These are phyloP conservation scores for Rousettus madagascariensis DNA, from an alignment of 2,797 vertebrate genomes.

Conservation along the genomic window DNA sequence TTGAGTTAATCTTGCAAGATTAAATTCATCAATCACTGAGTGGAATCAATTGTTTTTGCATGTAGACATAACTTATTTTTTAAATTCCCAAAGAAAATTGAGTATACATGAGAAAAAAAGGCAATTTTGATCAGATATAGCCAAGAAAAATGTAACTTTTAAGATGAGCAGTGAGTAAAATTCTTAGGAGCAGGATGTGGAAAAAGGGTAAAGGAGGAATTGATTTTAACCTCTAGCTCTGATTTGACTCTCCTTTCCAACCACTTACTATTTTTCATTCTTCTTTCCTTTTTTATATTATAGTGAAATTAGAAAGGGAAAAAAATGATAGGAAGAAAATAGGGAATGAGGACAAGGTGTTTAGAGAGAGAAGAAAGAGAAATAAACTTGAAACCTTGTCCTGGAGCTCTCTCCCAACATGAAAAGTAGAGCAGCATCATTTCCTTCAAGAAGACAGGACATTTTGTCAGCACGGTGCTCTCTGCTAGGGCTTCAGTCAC, in stretches of 20 bases:
- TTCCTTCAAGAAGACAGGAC: neutral
- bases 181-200: neutral
- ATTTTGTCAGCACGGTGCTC: neutral
- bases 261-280: neutral
- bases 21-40: neutral
- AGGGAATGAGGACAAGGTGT: neutral
- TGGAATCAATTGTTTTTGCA: neutral
- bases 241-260: neutral
- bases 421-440: neutral
- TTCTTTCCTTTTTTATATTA: neutral
- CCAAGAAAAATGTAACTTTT: neutral
- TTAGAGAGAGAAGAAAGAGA: neutral
- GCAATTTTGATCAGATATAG: neutral
- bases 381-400: neutral
- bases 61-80: neutral
- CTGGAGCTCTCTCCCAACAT: neutral
- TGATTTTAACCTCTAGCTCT: neutral
- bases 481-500: neutral
- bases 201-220: neutral
- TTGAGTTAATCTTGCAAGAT: neutral
- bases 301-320: neutral
- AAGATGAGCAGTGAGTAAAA: neutral
- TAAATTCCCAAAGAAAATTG: constrained; percentile 23
- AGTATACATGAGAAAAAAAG: neutral
- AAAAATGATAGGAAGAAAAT: neutral